Conservation (phyloP, 2,113 vertebrate species). For the Bettongia penicillata region DNA sequence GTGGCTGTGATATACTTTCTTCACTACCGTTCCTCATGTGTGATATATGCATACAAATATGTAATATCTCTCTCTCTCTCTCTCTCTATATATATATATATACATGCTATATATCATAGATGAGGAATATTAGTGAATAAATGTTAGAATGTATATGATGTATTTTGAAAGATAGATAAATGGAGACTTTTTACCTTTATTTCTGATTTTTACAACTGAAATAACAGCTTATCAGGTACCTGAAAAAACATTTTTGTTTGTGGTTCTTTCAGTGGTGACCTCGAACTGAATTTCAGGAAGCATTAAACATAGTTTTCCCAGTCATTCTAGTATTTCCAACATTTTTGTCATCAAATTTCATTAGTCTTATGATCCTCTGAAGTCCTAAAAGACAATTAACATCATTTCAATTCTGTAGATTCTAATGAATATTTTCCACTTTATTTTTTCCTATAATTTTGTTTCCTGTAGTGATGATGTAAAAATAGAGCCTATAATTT, state of each 20-base stretch:
- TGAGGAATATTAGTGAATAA: neutral
- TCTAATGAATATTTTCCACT: neutral
- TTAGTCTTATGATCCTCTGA: neutral
- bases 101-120: neutral
- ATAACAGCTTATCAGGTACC: neutral
- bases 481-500: neutral
- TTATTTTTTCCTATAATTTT: neutral
- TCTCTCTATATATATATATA: neutral
- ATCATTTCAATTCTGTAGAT: neutral
- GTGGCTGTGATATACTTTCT: neutral
- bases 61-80: neutral
- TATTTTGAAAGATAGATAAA: neutral
- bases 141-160: neutral
- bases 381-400: neutral
- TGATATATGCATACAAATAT: neutral
- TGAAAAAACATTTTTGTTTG: neutral
- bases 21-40: neutral
- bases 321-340: neutral
- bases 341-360: neutral
- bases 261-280: neutral
- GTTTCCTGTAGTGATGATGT: neutral
- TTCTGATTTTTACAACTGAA: neutral
- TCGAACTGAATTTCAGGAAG: neutral
- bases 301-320: neutral
- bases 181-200: neutral